Evolutionary conservation across 2,113 vertebrate species (phyloP), one percentile per base, ranked within the genome.

Genomic region (Corythaixoides concolor): DNA sequence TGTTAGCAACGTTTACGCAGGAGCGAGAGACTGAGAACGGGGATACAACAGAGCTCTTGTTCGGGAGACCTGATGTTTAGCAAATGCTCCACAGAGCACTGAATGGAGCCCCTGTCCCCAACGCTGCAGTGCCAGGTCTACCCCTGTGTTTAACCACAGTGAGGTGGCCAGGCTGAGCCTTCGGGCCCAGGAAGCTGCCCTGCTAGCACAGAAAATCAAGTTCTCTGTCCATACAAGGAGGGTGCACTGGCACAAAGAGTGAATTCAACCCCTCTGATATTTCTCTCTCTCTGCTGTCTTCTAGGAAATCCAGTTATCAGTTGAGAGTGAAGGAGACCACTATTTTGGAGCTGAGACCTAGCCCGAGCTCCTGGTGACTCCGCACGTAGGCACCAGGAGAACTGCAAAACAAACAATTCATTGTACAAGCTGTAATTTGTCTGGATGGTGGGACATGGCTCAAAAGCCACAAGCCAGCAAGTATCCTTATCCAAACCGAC

Each of bases 101-200:
- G 91, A 97, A 95, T 62, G 74, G 47, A 84, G 68, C 8, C 12
- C 85, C 96, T 94, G 93, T 92, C n/a, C 88, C 45, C 41, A 35
- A 39, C 1, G 0, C 30, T 4, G 18, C 75, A 56, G 63, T 67
- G 63, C 27, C 21, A 5, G 21, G 28, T 50, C 74, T 52, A 22
- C 35, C 55, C 16, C 32, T 16, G n/a, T 21, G 19, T 56, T 79
- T 87, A 87, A 87, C 81, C 70, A 70, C 75, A 63, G 8, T 78
- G 69, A 87, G 10, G 2, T 1, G 0, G 45, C 83, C 78, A 89
- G 78, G 69, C 59, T 50, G 83, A 88, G 35, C n/a, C 68, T 63
- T 45, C 2, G 1, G 45, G 67, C 88, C 85, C 95, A 68, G 62
- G 43, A 72, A 74, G 37, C 64, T 81, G 68, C 75, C 56, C 79